phyloP scores from a whole-genome alignment of 2,113 vertebrate species.

The Myotis yumanensis region DNA sequence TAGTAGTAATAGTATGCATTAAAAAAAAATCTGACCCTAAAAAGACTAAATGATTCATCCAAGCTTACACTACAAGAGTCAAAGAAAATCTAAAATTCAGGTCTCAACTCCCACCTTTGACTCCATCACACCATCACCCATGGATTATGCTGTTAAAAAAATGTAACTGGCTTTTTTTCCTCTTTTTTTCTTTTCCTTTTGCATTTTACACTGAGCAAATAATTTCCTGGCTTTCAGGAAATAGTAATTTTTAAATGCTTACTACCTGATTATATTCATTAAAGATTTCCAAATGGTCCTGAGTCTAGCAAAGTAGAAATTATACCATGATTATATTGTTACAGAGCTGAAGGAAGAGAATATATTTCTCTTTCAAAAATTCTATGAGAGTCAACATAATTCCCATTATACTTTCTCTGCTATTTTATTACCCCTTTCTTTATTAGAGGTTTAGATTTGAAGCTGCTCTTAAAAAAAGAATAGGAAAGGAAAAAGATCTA shows the following conservation, averaged over 20 bases:
- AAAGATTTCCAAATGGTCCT: constrained; percentile 70
- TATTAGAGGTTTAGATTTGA: constrained; percentile 72
- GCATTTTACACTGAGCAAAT: constrained; percentile 58
- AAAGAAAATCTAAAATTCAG: not conserved
- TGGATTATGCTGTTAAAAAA: not conserved
- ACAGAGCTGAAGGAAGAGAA: constrained; percentile 50
- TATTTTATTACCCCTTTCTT: constrained; percentile 75
- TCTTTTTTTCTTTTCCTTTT: constrained; percentile 8
- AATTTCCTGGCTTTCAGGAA: constrained; percentile 70
- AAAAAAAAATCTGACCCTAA: not conserved
- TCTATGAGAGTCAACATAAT: constrained; percentile 75
- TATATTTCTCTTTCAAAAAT: constrained; percentile 71
- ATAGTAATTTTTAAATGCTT: constrained; percentile 77
- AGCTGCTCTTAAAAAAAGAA: constrained; percentile 64
- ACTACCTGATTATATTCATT: constrained; percentile 77
- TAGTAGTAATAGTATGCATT: not conserved
- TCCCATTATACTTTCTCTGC: constrained; percentile 65
- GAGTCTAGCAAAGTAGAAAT: constrained; percentile 72
- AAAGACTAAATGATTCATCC: not conserved
- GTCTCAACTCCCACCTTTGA: not conserved
- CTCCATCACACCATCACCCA: not conserved
- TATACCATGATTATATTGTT: constrained; percentile 72
- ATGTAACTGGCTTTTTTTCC: not conserved
- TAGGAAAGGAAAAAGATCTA: constrained; percentile 70
- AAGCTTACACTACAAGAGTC: not conserved